Evolutionary conservation across 1,140 invertebrate genomes (phyloP).

Genomic region (Drosophila nebulosa): DNA sequence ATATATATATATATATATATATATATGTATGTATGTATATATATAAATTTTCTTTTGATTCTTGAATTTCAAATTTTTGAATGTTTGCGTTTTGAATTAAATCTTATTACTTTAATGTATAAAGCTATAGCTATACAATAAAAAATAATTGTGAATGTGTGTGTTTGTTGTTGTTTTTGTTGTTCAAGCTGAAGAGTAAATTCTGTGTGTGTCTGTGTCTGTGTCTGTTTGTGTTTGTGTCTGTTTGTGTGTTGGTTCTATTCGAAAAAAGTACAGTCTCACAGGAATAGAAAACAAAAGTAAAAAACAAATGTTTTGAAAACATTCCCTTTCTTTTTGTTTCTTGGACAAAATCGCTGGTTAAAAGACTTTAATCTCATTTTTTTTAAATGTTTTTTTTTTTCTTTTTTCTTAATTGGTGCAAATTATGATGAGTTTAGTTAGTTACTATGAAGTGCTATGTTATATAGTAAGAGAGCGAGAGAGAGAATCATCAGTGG

Average conservation of each 20-base stretch:
- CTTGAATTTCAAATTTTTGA: slow-evolving; percentile 35
- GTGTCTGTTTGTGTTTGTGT: too few species aligned
- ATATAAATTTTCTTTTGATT: slow-evolving; percentile 34
- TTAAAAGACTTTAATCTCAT: slow-evolving; percentile 41
- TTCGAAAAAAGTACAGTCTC: slow-evolving; percentile 37
- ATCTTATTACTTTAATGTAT: slow-evolving; percentile 26
- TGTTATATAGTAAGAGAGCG: not conserved
- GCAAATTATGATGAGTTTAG: not conserved
- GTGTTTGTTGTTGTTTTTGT: too few species aligned
- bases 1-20: not conserved
- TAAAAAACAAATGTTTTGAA: slow-evolving; percentile 18
- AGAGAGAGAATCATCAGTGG: not conserved
- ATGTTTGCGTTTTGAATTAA: slow-evolving; percentile 40
- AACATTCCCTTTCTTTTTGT: slow-evolving; percentile 1
- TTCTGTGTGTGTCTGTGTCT: slow-evolving; percentile 11
- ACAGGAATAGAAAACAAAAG: not conserved
- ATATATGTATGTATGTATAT: not conserved
- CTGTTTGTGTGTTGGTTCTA: slow-evolving; percentile 3
- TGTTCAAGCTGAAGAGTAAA: slow-evolving; percentile 6
- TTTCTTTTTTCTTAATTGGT: not conserved
- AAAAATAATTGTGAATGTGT: slow-evolving; percentile 30
- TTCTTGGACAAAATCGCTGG: slow-evolving; percentile 16
- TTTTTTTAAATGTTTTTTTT: slow-evolving; percentile 7
- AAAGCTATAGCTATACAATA: slow-evolving; percentile 11
- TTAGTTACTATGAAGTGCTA: not conserved